Conservation (phyloP, 2,888 invertebrate genomes). For the Chirona hameri region DNA sequence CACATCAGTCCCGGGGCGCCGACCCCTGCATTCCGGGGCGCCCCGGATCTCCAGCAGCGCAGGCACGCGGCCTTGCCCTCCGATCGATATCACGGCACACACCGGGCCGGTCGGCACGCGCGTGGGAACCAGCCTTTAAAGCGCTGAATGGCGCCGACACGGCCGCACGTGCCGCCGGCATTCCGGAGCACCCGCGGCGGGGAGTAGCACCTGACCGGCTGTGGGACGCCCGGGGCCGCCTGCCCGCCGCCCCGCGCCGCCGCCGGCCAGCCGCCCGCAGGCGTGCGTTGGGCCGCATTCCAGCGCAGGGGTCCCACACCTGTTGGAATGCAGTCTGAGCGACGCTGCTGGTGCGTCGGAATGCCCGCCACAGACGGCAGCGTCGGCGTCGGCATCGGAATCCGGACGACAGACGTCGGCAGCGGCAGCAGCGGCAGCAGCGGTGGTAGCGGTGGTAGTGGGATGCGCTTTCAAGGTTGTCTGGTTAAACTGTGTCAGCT, state of each 20-base stretch:
- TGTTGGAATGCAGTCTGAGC: background rate
- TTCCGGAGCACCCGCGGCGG: background rate
- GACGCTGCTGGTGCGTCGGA: background rate
- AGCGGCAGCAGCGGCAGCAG: background rate
- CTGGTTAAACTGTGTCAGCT: background rate
- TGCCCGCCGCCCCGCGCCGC: no score
- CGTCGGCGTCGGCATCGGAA: background rate
- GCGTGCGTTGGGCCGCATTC: no score
- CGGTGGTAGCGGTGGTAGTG: background rate
- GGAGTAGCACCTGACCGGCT: background rate
- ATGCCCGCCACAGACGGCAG: background rate
- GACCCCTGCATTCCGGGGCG: background rate
- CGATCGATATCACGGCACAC: background rate
- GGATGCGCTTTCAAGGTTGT: background rate
- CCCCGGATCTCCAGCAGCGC: background rate
- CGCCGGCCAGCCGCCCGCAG: no score
- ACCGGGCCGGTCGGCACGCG: background rate
- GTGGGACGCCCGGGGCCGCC: background rate
- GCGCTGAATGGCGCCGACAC: background rate
- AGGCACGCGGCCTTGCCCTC: background rate
- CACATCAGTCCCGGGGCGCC: background rate
- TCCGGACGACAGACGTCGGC: background rate
- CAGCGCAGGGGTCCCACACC: no score
- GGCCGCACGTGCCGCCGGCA: background rate
- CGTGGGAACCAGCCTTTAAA: slow-evolving; percentile 8